A percentile compares a stretch with the other conserved stretches of the same genome.
phyloP scores from a whole-genome alignment of 2,113 vertebrate genomes.

The Corythaeola cristata region DNA sequence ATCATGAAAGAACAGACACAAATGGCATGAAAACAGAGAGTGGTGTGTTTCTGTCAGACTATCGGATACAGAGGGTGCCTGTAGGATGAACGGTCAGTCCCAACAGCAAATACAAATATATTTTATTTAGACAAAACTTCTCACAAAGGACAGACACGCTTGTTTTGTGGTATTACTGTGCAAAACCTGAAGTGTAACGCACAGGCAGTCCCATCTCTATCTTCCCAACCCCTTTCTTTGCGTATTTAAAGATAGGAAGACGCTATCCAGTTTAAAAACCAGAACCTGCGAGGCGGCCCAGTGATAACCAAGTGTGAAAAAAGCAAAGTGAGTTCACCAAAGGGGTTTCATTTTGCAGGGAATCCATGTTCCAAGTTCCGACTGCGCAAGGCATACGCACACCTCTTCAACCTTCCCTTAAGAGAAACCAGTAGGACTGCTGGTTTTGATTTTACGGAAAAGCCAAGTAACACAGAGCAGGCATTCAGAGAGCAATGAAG shows the following conservation, averaged over 20 bases:
- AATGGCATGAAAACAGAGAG: constrained; percentile 57
- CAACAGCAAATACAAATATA: constrained; percentile 72
- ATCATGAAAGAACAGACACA: constrained; percentile 32
- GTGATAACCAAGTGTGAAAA: constrained; percentile 45
- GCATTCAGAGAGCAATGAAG: background rate
- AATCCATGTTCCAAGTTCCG: background rate
- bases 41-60: constrained; percentile 59
- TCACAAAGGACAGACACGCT: constrained; percentile 29
- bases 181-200: constrained; percentile 4
- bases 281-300: constrained; percentile 26
- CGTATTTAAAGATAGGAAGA: constrained; percentile 53
- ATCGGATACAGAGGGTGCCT: constrained; percentile 43
- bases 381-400: background rate
- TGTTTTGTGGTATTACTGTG: constrained; percentile 21
- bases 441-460: background rate
- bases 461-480: background rate
- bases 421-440: background rate
- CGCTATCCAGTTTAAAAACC: constrained; percentile 39
- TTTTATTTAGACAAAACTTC: constrained; percentile 66
- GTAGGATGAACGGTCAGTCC: constrained; percentile 31
- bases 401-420: background rate
- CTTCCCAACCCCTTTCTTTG: background rate
- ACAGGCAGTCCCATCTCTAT: background rate
- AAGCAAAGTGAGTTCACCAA: constrained; percentile 43
- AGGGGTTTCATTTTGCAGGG: background rate